Evolutionary conservation across 2,113 vertebrate species (phyloP).

Genomic region (Mixornis gularis): DNA sequence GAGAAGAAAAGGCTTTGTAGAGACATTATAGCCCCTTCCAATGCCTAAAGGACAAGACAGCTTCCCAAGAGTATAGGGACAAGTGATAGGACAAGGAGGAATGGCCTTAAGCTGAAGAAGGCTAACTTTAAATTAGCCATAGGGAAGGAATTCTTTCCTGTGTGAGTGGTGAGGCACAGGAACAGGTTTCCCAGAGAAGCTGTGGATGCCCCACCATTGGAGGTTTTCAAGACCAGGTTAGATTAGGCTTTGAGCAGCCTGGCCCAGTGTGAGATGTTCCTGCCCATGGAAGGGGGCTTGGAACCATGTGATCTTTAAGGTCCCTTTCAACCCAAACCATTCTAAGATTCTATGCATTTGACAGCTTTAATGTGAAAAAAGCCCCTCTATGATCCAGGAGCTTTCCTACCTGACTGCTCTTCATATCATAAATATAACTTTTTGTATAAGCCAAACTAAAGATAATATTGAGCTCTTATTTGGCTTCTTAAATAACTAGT

Average conservation of each 20-base stretch:
- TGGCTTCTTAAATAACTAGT: not conserved
- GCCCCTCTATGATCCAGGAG: not conserved
- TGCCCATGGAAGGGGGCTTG: accelerated
- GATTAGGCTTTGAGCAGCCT: not conserved
- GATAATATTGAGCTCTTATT: not conserved
- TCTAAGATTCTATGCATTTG: not conserved
- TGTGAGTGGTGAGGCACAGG: not conserved
- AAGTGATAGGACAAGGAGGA: not conserved
- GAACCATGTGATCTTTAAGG: accelerated
- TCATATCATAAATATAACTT: not conserved
- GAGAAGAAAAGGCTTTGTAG: not conserved
- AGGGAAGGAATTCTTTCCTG: not conserved
- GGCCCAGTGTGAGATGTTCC: not conserved
- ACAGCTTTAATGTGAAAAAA: not conserved
- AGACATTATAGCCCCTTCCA: not conserved
- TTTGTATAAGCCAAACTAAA: not conserved
- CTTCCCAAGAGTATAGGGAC: not conserved
- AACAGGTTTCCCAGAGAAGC: not conserved
- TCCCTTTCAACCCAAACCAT: not conserved
- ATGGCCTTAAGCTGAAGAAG: not conserved
- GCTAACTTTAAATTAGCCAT: not conserved
- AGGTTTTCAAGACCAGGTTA: not conserved
- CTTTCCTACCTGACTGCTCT: not conserved
- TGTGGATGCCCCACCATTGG: too few species aligned
- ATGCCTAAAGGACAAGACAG: not conserved